Percentiles rank a stretch among this genome's conserved stretches.
Conservation (phyloP, 2,888 invertebrate species). For the Drosophila mayaguana region DNA sequence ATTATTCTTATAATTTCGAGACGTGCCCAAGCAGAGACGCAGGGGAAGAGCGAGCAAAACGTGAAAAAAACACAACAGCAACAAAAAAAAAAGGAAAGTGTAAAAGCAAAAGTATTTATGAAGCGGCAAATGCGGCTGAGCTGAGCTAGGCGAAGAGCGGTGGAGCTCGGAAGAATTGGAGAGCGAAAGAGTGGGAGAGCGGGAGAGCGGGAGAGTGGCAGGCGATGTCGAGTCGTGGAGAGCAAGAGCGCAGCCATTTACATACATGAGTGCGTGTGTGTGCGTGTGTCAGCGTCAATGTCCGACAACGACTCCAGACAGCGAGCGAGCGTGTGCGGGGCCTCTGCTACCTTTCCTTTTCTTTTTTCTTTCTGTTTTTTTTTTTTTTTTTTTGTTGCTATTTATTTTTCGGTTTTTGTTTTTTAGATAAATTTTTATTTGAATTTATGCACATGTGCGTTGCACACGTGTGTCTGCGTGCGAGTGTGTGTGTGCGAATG, state of each 20-base stretch:
- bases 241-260: conserved; percentile 22
- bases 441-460: conserved; percentile 68
- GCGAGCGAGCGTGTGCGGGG: not conserved
- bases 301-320: conserved; percentile 59
- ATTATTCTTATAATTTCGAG: conserved; percentile 52
- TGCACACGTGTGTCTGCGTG: conserved; percentile 6
- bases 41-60: not conserved
- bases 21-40: conserved; percentile 8
- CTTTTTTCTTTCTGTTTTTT: conserved; percentile 33
- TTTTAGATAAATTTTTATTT: conserved; percentile 74
- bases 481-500: conserved; percentile 2
- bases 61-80: not conserved
- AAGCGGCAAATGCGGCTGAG: conserved; percentile 67
- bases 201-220: not conserved
- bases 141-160: conserved; percentile 37
- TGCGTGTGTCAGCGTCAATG: conserved; percentile 62
- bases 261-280: conserved; percentile 14
- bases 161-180: not conserved
- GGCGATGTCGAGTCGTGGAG: not conserved
- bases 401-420: conserved; percentile 38
- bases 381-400: conserved; percentile 32
- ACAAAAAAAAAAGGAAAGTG: conserved; percentile 69
- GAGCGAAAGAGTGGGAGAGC: not conserved
- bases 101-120: conserved; percentile 80
- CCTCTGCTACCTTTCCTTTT: conserved; percentile 18